These are phyloP conservation scores for Eurytoma adleriae DNA, from an alignment of 2,888 invertebrate genomes.

Conservation along the genomic window DNA sequence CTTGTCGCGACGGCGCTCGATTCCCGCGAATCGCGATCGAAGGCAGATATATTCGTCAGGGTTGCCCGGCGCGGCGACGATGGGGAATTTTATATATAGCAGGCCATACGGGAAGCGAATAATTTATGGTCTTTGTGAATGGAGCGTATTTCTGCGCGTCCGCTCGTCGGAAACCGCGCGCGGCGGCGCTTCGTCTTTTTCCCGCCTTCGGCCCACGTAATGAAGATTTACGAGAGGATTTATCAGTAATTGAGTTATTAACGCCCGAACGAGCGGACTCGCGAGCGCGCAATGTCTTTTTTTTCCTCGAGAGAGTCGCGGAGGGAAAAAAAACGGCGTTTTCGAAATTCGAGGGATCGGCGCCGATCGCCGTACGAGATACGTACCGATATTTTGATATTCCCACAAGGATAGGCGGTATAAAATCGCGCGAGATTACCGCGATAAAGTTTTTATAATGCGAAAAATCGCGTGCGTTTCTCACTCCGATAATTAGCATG, in stretches of 20 bases:
- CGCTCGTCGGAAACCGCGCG: constrained; percentile 16
- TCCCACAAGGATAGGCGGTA: no score
- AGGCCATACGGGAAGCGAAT: constrained; percentile 36
- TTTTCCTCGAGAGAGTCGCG: no score
- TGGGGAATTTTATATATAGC: constrained; percentile 40
- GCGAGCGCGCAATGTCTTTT: no score
- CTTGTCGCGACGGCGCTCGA: background rate
- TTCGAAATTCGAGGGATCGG: no score
- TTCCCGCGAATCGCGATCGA: constrained; percentile 9
- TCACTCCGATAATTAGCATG: background rate
- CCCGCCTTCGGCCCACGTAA: constrained; percentile 15
- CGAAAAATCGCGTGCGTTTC: no score
- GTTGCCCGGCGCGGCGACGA: background rate
- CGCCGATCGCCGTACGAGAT: no score
- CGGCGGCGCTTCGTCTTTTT: background rate
- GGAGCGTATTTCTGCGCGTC: constrained; percentile 20
- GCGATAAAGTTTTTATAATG: no score
- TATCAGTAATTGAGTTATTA: constrained; percentile 48
- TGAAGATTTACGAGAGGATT: constrained; percentile 42
- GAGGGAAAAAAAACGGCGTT: no score
- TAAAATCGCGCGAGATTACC: no score
- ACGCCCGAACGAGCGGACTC: background rate
- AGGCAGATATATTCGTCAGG: constrained; percentile 6
- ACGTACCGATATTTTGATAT: no score
- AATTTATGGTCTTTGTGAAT: constrained; percentile 43